Evolutionary conservation across 2,797 vertebrate genomes (phyloP).

Genomic region (Percopsis omiscomaycus): DNA sequence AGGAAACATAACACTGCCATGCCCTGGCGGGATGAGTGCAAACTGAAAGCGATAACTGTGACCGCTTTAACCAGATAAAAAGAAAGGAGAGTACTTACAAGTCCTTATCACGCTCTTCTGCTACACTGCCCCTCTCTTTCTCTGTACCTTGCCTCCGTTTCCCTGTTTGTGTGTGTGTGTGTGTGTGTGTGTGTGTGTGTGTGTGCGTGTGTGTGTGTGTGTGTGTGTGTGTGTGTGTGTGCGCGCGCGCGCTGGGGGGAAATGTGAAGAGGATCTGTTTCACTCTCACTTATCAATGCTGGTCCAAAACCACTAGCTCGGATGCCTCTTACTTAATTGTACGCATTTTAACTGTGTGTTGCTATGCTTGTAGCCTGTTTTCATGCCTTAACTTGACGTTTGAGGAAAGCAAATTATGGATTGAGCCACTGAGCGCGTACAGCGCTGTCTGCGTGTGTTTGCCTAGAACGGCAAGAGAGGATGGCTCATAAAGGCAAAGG

Average conservation of each 20-base stretch:
- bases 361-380: not conserved
- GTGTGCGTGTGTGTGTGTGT: not conserved
- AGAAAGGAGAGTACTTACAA: slow-evolving; percentile 61
- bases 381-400: too few species aligned
- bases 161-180: not conserved
- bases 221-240: not conserved
- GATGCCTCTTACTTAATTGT: too few species aligned
- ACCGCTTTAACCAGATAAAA: slow-evolving; percentile 45
- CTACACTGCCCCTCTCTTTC: slow-evolving; percentile 51
- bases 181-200: slow-evolving; percentile 2
- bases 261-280: slow-evolving; percentile 64
- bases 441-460: not conserved
- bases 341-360: not conserved
- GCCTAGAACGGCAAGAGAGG: slow-evolving; percentile 4
- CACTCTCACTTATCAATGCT: slow-evolving; percentile 36
- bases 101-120: slow-evolving; percentile 50
- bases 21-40: slow-evolving; percentile 31
- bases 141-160: slow-evolving; percentile 28
- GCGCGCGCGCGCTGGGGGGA: slow-evolving; percentile 16
- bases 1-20: slow-evolving; percentile 29
- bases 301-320: too few species aligned
- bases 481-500: slow-evolving; percentile 36
- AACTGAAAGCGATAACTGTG: slow-evolving; percentile 34
- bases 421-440: not conserved
- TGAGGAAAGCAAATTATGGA: not conserved